Base-by-base conservation (phyloP, 2,888 invertebrate species). In the Bellardia bayeri region DNA sequence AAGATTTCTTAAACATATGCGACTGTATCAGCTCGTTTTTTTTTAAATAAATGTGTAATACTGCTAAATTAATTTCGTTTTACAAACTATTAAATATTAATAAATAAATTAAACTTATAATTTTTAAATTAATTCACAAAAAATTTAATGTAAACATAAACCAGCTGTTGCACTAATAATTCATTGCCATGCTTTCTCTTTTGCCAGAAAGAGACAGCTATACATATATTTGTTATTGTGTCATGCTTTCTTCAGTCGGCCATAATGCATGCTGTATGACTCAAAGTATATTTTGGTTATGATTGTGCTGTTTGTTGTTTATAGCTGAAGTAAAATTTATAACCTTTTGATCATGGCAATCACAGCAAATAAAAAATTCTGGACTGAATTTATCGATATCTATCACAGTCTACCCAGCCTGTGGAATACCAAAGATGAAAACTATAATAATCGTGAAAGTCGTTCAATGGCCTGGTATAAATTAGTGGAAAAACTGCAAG, bases 181-280 rank as follows among this genome's bases (percentile, higher is more conserved):
- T 16, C 9, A 64, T 16, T 13, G 40, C 16, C 63, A 1, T 16
- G 56, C 5, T n/a, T 66, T 14, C 13, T 54, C n/a, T n/a, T 56
- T 45, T 69, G 63, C 13, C 13, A 79, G 58, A 85, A 68, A 80
- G 63, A 61, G 68, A 42, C 11, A 37, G 23, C 37, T 51, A 23
- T 68, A 58, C 37, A 7, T n/a, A 54, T 16, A 0, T 54, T 23
- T 13, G 49, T 40, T 40, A 33, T 16, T 14, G 30, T 49, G 45
- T 79, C 84, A 84, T 80, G 74, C 75, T 69, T 75, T 63, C 23
- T 63, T 85, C 80, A 75, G 37, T 75, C 69, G 42, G 16, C 37
- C 13, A 61, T 84, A 84, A 84, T 80, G 74, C 80, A 85, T 85
- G 85, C 80, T 85, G 84, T 58, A 69, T 85, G 85, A 85, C 66